These are phyloP conservation scores for Drosophila setosimentum DNA, from an alignment of 2,888 invertebrate genomes.

Conservation along the genomic window DNA sequence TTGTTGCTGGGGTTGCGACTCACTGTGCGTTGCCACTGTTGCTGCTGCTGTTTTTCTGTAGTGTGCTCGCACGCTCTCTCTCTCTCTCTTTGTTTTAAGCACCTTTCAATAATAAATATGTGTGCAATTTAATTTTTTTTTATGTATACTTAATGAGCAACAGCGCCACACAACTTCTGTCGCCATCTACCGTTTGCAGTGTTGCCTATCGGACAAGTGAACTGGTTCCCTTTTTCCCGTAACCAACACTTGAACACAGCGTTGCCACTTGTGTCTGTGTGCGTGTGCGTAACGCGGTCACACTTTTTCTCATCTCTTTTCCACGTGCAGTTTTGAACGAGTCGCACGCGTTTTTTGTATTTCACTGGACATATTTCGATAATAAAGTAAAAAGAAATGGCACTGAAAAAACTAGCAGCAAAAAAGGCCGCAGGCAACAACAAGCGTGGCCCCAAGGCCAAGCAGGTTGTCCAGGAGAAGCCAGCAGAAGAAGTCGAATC, in stretches of 20 bases:
- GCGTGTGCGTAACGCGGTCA: constrained; percentile 7
- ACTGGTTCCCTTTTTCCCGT: constrained; percentile 30
- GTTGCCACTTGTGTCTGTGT: constrained; percentile 29
- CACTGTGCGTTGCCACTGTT: constrained; percentile 45
- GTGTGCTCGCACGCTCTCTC: constrained; percentile 42
- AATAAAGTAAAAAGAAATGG: constrained; percentile 53
- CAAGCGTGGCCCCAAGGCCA: constrained; percentile 52
- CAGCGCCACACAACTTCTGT: constrained; percentile 61
- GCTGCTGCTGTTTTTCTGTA: constrained; percentile 19
- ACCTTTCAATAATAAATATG: constrained; percentile 65
- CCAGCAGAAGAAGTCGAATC: constrained; percentile 35
- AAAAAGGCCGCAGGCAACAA: constrained; percentile 34
- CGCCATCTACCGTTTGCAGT: constrained; percentile 63
- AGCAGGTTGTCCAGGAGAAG: constrained; percentile 33
- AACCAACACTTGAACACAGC: constrained; percentile 1
- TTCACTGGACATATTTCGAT: constrained; percentile 5
- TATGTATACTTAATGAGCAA: constrained; percentile 76
- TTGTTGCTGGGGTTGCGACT: constrained; percentile 37
- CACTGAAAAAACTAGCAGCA: constrained; percentile 55
- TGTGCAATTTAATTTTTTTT: constrained; percentile 74
- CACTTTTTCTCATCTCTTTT: constrained; percentile 40
- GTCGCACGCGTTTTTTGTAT: constrained; percentile 46
- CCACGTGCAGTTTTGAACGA: constrained; percentile 58
- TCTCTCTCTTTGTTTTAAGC: constrained; percentile 52
- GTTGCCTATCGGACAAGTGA: constrained; percentile 36